Evolutionary conservation across 2,888 invertebrate genomes (phyloP).

Genomic region (Amphipyra tragopoginis): DNA sequence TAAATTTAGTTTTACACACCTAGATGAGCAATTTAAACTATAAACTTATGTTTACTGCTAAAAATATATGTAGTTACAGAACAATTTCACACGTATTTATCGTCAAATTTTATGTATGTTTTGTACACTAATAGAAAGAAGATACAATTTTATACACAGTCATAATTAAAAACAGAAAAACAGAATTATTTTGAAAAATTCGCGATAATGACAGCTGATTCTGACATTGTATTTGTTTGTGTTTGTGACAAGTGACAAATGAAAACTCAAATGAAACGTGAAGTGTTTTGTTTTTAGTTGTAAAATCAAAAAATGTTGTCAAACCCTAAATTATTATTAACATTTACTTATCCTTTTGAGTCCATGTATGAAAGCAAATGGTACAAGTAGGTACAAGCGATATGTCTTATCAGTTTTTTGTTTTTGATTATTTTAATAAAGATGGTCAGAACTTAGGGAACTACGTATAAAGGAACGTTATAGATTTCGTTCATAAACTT

Average conservation of each 20-base stretch:
- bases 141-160: conserved; percentile 20
- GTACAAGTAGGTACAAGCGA: too few species aligned
- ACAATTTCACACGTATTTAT: conserved; percentile 16
- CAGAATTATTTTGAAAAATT: conserved; percentile 51
- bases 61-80: conserved; percentile 1
- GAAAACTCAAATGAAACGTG: too few species aligned
- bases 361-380: too few species aligned
- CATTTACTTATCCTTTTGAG: too few species aligned
- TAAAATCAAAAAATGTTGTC: too few species aligned
- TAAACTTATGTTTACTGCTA: conserved; percentile 1
- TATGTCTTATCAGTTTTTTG: too few species aligned
- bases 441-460: too few species aligned
- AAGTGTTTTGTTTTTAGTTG: conserved; percentile 4
- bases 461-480: too few species aligned
- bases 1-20: conserved; percentile 29
- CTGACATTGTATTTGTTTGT: conserved; percentile 35
- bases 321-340: too few species aligned
- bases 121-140: conserved; percentile 14
- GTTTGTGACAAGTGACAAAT: conserved; percentile 16
- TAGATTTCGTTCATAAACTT: too few species aligned
- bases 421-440: too few species aligned
- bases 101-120: conserved; percentile 13
- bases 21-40: conserved; percentile 10
- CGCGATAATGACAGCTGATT: conserved; percentile 61
- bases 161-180: conserved; percentile 40